Base-by-base conservation (phyloP, 2,113 vertebrate species). In the Chamaea fasciata region DNA sequence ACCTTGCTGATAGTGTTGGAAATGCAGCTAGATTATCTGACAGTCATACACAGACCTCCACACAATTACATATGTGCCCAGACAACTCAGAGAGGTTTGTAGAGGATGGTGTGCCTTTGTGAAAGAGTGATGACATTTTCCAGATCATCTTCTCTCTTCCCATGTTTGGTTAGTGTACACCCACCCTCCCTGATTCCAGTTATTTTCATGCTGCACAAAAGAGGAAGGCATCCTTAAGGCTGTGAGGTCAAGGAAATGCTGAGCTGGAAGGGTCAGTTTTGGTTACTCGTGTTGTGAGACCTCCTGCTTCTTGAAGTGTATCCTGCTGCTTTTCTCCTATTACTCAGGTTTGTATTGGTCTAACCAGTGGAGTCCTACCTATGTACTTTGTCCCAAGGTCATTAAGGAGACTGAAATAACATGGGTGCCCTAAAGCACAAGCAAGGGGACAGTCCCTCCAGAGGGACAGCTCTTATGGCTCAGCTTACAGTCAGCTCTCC, bases 381-480 rank as follows among this genome's bases (percentile, higher is more conserved):
- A 27, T 3, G 10, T 18, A 5, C 37, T 69, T 69, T 77, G 46
- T 18, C 6, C 20, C 17, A 69, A 33, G 21, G 35, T 11, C 15
- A 22, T 39, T 59, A 55, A 68, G 26, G 13, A 83, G 33, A 47
- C 44, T 15, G 27, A 64, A 87, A 64, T 22, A 63, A 41, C 6
- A 13, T 0, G 1, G 30, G 13, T 71, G 12, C 15, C 16, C 16
- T 50, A 35, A 78, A n/a, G 50, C 4, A 37, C 2, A 33, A 16
- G 4, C 0, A 0, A 79, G 18, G 21, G 26, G 5, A 39, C 22
- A 18, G 6, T 37, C 7, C 19, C 31, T 85, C 19, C 57, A 39
- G 37, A 37, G 18, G 52, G 60, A 63, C 31, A 46, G 14, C 49
- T 83, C 39, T 42, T 52, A 63, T 13, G 56, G 17, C 21, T 35